Evolutionary conservation across 2,113 vertebrate species (phyloP), one percentile per base, ranked within the genome.

Genomic region (Hyla sarda): DNA sequence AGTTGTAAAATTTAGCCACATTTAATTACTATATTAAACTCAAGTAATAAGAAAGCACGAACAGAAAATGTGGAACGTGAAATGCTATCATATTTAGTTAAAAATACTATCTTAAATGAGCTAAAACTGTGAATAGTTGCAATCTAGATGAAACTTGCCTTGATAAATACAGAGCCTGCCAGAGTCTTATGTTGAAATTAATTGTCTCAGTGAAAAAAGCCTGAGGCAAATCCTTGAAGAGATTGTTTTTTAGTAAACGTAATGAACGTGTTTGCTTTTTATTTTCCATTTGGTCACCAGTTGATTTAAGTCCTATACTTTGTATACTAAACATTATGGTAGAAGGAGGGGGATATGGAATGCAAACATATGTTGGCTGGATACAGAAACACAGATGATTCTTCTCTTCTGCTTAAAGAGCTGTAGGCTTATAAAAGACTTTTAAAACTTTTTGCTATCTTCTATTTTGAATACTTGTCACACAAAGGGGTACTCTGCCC

Each of bases 111-210:
- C 25, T 1, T 48, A 84, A 84, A 65, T 0, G 45, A 62, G 37
- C 77, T 73, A 28, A 72, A 65, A 12, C 16, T 48, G 47, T 52
- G 50, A 45, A 28, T 82, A 50, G 56, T 85, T 87, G 34, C 71
- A 69, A 23, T 80, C 76, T 74, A 82, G 47, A 62, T 87, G 48
- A 87, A 65, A 87, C 3, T 41, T 23, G 80, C 54, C 2, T 62
- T 19, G 65, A 28, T 77, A 12, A 45, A 56, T 45, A 54, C 52
- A 69, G 72, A 54, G 75, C 54, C 50, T 88, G 85, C 85, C 74
- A 82, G 80, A 86, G 83, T 77, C 17, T 84, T 58, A 69, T 72
- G 77, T 45, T 74, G 54, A 77, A 77, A 88, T 82, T 14, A 71
- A 52, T 62, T 37, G 47, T 76, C 50, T 82, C 82, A 50, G 34